Conservation (phyloP, 1,140 invertebrate species). For the Pseudomyrmex gracilis region DNA sequence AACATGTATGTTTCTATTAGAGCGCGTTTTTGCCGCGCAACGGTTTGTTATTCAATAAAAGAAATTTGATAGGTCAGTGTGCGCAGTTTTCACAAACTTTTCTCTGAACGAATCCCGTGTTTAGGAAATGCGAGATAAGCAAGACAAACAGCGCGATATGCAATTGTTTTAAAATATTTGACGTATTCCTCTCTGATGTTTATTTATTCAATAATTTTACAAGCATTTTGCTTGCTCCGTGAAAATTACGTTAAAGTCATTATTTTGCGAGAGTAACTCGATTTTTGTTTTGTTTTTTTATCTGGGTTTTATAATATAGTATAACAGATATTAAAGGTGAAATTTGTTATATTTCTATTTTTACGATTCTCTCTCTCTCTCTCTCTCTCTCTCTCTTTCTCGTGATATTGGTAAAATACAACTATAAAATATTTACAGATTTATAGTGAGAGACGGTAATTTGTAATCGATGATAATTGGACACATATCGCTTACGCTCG, state of each 20-base stretch:
- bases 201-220: background rate
- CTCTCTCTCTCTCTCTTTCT: background rate
- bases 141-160: background rate
- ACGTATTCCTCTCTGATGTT: background rate
- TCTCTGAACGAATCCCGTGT: background rate
- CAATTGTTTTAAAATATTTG: background rate
- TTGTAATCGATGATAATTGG: constrained; percentile 24
- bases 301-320: no score
- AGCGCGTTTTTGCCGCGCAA: constrained; percentile 21
- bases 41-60: constrained; percentile 51
- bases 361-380: no score
- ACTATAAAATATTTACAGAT: constrained; percentile 23
- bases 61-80: constrained; percentile 36
- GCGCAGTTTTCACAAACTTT: constrained; percentile 19
- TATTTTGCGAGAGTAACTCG: background rate
- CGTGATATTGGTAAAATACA: background rate
- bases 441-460: background rate
- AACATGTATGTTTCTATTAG: constrained; percentile 53
- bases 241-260: background rate
- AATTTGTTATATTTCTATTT: no score
- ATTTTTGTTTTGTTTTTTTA: constrained; percentile 2
- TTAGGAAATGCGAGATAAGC: constrained; percentile 4
- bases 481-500: constrained; percentile 5
- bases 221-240: background rate
- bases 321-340: no score